A percentile compares a stretch with the other conserved stretches of the same genome.
Conservation (phyloP, 1,140 invertebrate species). For the Calephelis nemesis region DNA sequence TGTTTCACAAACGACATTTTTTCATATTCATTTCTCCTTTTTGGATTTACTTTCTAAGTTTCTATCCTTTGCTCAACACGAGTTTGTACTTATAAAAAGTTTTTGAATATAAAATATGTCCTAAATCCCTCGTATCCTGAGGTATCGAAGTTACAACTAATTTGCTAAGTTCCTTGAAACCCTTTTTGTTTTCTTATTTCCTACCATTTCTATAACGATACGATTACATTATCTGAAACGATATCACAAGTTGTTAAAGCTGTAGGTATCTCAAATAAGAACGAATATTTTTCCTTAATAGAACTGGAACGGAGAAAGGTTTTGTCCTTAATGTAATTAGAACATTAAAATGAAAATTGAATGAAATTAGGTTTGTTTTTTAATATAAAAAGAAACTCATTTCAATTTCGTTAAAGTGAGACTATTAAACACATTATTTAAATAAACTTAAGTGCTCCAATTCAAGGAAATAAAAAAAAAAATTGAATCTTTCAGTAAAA, state of each 20-base stretch:
- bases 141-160: slow-evolving; percentile 4
- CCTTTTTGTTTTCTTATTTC: slow-evolving; percentile 7
- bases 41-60: slow-evolving; percentile 8
- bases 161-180: neutral
- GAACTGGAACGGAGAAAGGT: too few species aligned
- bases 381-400: too few species aligned
- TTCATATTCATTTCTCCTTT: slow-evolving; percentile 26
- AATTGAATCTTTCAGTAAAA: too few species aligned
- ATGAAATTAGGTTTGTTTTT: too few species aligned
- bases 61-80: neutral
- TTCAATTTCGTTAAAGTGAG: too few species aligned
- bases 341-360: too few species aligned
- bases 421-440: too few species aligned
- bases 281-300: too few species aligned
- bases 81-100: neutral
- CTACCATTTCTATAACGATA: neutral
- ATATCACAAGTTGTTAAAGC: slow-evolving; percentile 1
- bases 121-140: slow-evolving; percentile 1
- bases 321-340: too few species aligned
- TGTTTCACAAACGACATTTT: slow-evolving; percentile 22
- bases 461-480: too few species aligned
- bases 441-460: too few species aligned
- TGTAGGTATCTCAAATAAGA: neutral
- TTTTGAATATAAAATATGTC: slow-evolving; percentile 6
- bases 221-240: slow-evolving; percentile 4